phyloP scores from a whole-genome alignment of 2,888 invertebrate genomes.

The Acrobasis suavella region DNA sequence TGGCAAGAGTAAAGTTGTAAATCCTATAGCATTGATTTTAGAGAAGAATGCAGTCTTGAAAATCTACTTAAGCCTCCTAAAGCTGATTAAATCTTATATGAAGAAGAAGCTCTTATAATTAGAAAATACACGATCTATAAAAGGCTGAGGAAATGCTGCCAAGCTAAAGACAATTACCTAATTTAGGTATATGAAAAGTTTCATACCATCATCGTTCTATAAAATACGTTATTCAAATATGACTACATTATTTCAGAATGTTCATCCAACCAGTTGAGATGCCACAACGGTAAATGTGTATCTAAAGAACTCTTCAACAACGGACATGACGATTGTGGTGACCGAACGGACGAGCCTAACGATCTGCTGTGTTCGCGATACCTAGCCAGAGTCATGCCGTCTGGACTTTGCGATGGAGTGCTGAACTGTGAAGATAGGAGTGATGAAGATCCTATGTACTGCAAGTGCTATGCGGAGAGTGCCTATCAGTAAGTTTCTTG shows the following conservation, averaged over 20 bases:
- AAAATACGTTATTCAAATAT: too few species aligned
- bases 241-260: constrained; percentile 79
- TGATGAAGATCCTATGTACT: constrained; percentile 87
- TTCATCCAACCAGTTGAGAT: constrained; percentile 84
- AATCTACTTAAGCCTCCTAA: too few species aligned
- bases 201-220: too few species aligned
- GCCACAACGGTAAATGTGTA: constrained; percentile 86
- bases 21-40: too few species aligned
- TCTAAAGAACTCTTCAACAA: constrained; percentile 87
- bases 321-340: constrained; percentile 85
- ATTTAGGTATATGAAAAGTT: too few species aligned
- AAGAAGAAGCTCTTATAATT: too few species aligned
- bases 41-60: too few species aligned
- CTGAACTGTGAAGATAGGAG: constrained; percentile 89
- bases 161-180: too few species aligned
- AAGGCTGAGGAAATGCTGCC: too few species aligned
- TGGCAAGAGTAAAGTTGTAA: too few species aligned
- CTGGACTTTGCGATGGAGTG: constrained; percentile 88
- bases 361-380: constrained; percentile 85
- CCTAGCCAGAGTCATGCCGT: constrained; percentile 85
- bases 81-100: too few species aligned
- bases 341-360: constrained; percentile 86
- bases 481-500: constrained; percentile 52
- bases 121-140: too few species aligned
- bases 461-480: constrained; percentile 81